A percentile compares a stretch with the other conserved stretches of the same genome.
Evolutionary conservation across 1,140 invertebrate genomes (phyloP).

Genomic region (Euura saliciscinereae): DNA sequence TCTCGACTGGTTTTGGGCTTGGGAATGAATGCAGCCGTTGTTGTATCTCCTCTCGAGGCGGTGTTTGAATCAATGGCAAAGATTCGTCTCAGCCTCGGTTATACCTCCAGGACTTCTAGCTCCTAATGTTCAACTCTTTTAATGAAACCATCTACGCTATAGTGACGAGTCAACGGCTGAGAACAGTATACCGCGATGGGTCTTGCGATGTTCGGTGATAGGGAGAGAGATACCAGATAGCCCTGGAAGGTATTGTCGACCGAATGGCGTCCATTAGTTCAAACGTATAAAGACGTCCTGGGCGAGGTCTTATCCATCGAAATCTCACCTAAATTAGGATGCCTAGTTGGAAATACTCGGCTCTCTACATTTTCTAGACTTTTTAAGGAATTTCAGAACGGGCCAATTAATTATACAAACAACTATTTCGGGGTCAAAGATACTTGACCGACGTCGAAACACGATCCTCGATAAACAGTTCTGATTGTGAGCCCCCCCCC

Average conservation of each 20-base stretch:
- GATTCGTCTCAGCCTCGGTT: not conserved
- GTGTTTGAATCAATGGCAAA: not conserved
- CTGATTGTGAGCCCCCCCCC: not conserved
- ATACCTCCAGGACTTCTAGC: not conserved
- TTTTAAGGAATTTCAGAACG: not conserved
- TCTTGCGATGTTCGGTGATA: not conserved
- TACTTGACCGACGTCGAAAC: slow-evolving; percentile 4
- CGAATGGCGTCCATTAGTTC: not conserved
- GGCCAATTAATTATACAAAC: slow-evolving; percentile 5
- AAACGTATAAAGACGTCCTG: not conserved
- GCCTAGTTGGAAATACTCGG: not conserved
- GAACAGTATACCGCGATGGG: not conserved
- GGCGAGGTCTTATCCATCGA: not conserved
- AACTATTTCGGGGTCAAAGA: slow-evolving; percentile 3
- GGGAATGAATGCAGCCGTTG: slow-evolving; percentile 10
- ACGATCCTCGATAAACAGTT: not conserved
- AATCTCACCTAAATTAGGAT: not conserved
- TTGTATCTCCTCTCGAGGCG: not conserved
- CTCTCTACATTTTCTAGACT: not conserved
- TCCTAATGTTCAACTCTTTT: not conserved
- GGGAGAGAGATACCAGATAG: not conserved
- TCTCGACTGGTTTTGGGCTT: not conserved
- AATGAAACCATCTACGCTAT: not conserved
- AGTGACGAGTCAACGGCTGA: not conserved
- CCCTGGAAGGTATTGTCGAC: not conserved